phyloP scores from a whole-genome alignment of 2,113 vertebrate genomes.

The Oncorhynchus tshawytscha region DNA sequence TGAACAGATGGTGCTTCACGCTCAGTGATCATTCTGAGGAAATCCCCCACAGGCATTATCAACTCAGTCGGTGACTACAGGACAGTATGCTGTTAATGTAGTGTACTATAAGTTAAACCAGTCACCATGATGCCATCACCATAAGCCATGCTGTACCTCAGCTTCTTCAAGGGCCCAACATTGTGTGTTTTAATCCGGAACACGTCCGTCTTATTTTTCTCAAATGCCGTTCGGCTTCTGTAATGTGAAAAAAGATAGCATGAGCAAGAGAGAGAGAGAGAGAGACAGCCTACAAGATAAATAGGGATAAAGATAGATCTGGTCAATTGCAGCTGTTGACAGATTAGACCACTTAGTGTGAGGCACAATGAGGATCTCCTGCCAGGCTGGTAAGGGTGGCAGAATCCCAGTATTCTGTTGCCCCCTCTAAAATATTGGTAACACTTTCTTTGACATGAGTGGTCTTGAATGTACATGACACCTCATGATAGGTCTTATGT shows the following conservation, averaged over 20 bases:
- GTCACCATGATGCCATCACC: neutral
- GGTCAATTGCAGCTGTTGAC: neutral
- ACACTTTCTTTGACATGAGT: too few species aligned
- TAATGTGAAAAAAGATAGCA: slow-evolving; percentile 43
- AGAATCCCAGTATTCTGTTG: too few species aligned
- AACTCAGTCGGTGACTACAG: neutral
- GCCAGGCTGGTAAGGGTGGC: too few species aligned
- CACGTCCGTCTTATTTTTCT: slow-evolving; percentile 93
- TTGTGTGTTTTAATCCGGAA: slow-evolving; percentile 98
- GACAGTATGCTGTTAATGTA: neutral
- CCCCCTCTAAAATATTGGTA: too few species aligned
- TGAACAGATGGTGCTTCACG: neutral
- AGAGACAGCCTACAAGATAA: neutral
- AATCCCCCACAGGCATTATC: neutral
- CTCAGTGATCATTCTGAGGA: neutral
- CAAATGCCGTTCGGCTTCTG: slow-evolving; percentile 93
- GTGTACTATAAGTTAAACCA: neutral
- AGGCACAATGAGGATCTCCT: neutral
- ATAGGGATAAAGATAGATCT: neutral
- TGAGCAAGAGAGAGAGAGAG: neutral
- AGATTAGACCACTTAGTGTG: neutral
- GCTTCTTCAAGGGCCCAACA: slow-evolving; percentile 89
- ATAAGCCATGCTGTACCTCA: slow-evolving; percentile 77
- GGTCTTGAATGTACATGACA: too few species aligned
- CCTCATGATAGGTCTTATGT: too few species aligned